Evolutionary conservation across 2,797 vertebrate species (phyloP).

Genomic region (Chromis chromis): DNA sequence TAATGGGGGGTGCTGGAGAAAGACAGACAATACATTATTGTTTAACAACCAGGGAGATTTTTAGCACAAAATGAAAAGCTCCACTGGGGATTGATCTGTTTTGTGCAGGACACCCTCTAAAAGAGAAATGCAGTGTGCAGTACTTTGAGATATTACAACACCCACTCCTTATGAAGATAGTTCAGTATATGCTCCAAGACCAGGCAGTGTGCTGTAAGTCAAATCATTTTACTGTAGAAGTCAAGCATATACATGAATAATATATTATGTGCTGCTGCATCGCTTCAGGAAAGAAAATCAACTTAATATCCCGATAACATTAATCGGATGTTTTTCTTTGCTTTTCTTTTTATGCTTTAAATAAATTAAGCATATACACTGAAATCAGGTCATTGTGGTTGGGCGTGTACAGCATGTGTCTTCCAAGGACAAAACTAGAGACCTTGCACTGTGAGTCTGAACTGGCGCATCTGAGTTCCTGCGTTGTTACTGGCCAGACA

Average conservation of each 20-base stretch:
- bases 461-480: constrained; percentile 89
- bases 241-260: neutral
- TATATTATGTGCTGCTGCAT: neutral
- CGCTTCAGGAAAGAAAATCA: neutral
- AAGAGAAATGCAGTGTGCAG: constrained; percentile 25
- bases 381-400: neutral
- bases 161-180: constrained; percentile 5
- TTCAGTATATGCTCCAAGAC: constrained; percentile 18
- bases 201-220: neutral
- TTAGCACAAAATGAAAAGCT: constrained; percentile 20
- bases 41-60: constrained; percentile 26
- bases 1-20: constrained; percentile 85
- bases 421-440: constrained; percentile 17
- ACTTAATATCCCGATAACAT: neutral
- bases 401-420: constrained; percentile 38
- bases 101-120: constrained; percentile 23
- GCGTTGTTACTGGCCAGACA: constrained; percentile 90
- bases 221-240: neutral
- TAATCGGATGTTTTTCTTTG: neutral
- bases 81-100: constrained; percentile 14
- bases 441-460: constrained; percentile 87
- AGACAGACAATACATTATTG: constrained; percentile 9
- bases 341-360: neutral
- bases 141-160: constrained; percentile 9
- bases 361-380: neutral